These are phyloP conservation scores for Thumatha senex DNA, from an alignment of 2,888 invertebrate genomes.

Conservation along the genomic window DNA sequence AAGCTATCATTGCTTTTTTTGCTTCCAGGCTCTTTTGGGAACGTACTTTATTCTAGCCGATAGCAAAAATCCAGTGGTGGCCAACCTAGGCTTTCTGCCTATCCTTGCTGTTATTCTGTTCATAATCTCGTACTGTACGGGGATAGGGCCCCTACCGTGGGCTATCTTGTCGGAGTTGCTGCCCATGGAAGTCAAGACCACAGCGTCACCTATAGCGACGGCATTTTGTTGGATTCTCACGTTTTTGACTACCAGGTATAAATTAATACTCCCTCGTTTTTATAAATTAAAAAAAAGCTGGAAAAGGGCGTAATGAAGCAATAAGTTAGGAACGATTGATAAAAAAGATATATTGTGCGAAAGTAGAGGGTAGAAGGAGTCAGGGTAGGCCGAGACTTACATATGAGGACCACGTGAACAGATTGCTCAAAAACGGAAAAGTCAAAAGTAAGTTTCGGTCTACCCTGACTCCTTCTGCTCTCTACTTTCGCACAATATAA, in stretches of 20 bases:
- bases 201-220: slow-evolving; percentile 89
- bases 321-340: too few species aligned
- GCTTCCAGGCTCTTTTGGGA: slow-evolving; percentile 80
- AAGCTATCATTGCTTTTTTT: background rate
- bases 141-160: slow-evolving; percentile 92
- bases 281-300: too few species aligned
- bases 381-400: too few species aligned
- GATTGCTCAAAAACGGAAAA: too few species aligned
- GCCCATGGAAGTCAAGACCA: slow-evolving; percentile 89
- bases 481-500: too few species aligned
- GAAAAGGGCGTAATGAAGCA: too few species aligned
- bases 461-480: too few species aligned
- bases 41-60: slow-evolving; percentile 86
- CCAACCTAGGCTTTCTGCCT: slow-evolving; percentile 86
- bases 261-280: background rate
- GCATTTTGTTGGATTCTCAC: slow-evolving; percentile 90
- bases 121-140: slow-evolving; percentile 89
- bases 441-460: too few species aligned
- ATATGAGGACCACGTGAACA: too few species aligned
- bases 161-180: slow-evolving; percentile 92
- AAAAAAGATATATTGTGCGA: too few species aligned
- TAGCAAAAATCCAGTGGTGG: slow-evolving; percentile 60
- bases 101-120: slow-evolving; percentile 88
- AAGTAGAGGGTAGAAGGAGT: too few species aligned
- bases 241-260: slow-evolving; percentile 89